phyloP scores from a whole-genome alignment of 1,140 invertebrate genomes.

The Caenorhabditis briggsae region DNA sequence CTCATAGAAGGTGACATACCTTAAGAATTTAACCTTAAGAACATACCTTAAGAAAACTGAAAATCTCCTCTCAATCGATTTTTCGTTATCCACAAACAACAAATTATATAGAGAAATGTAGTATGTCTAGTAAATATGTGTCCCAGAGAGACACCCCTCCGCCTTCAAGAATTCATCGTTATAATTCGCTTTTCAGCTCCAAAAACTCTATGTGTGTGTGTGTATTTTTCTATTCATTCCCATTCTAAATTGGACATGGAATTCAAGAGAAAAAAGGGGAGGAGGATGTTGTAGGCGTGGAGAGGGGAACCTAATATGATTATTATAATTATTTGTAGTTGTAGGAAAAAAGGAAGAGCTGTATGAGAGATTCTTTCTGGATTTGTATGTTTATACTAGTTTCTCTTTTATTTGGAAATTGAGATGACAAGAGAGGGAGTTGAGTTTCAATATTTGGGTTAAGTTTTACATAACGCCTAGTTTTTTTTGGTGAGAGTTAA shows the following conservation, averaged over 20 bases:
- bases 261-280: neutral
- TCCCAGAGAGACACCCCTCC: neutral
- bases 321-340: constrained; percentile 30
- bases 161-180: constrained; percentile 29
- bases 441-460: too few relatives aligned
- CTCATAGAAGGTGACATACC: neutral
- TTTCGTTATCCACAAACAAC: too few relatives aligned
- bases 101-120: neutral
- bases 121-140: constrained; percentile 16
- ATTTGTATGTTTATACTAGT: too few relatives aligned
- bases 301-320: constrained; percentile 15
- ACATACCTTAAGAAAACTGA: neutral
- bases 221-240: constrained; percentile 18
- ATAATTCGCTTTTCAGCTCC: constrained; percentile 31
- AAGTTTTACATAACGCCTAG: too few relatives aligned
- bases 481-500: too few relatives aligned
- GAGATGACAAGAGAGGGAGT: too few relatives aligned
- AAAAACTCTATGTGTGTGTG: neutral
- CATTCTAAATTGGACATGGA: constrained; percentile 14
- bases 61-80: too few relatives aligned
- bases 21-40: too few relatives aligned
- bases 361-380: too few relatives aligned
- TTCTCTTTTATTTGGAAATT: too few relatives aligned
- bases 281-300: neutral
- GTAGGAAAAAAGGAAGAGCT: too few relatives aligned